phyloP scores from a whole-genome alignment of 1,140 invertebrate species.

The Branchinecta lynchi region DNA sequence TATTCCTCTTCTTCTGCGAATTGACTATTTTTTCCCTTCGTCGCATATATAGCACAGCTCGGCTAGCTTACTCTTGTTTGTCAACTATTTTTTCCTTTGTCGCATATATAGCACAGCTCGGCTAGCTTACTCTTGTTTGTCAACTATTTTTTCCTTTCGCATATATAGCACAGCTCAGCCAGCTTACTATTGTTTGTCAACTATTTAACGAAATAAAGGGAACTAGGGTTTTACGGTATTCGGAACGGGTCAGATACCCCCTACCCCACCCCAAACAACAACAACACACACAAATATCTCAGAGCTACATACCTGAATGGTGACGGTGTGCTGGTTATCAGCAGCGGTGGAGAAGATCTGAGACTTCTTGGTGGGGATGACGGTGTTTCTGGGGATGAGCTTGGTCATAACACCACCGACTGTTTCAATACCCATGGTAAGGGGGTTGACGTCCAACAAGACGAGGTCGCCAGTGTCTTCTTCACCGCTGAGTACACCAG shows the following conservation, averaged over 20 bases:
- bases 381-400: constrained; percentile 29
- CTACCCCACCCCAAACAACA: too few species aligned
- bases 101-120: too few species aligned
- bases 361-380: constrained; percentile 28
- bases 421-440: constrained; percentile 28
- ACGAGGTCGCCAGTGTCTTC: constrained; percentile 10
- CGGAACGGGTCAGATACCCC: constrained; percentile 13
- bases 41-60: too few species aligned
- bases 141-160: too few species aligned
- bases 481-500: constrained; percentile 32
- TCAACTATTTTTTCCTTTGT: too few species aligned
- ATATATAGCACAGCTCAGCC: too few species aligned
- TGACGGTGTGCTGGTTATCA: constrained; percentile 33
- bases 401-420: constrained; percentile 30
- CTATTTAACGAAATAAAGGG: neutral
- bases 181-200: too few species aligned
- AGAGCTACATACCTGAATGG: constrained; percentile 27
- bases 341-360: constrained; percentile 28
- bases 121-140: too few species aligned
- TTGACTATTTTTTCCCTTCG: too few species aligned
- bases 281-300: too few species aligned
- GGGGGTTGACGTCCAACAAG: constrained; percentile 28
- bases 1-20: too few species aligned
- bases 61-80: too few species aligned
- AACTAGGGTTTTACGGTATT: constrained; percentile 11